These are phyloP conservation scores for Limosa lapponica DNA, from an alignment of 2,797 vertebrate species.

Conservation along the genomic window DNA sequence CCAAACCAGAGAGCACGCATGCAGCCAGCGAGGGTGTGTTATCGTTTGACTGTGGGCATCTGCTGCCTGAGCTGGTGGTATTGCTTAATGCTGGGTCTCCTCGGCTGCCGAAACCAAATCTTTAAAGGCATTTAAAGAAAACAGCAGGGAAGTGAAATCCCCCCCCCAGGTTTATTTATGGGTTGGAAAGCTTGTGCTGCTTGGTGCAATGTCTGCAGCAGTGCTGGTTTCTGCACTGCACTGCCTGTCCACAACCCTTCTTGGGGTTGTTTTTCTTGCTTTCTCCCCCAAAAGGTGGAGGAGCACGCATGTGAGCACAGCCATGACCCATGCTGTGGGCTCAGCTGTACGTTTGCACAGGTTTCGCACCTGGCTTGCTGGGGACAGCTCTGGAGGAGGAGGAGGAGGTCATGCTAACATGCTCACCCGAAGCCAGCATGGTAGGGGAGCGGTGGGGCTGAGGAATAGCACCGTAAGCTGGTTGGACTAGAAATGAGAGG, in stretches of 20 bases:
- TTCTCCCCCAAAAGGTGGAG: background rate
- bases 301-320: background rate
- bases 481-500: background rate
- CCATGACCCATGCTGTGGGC: background rate
- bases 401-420: fast-evolving
- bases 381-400: background rate
- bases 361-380: background rate
- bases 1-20: background rate
- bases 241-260: background rate
- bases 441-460: fast-evolving
- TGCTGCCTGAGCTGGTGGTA: background rate
- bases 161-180: background rate
- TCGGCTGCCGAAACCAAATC: background rate
- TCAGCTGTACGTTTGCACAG: background rate
- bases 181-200: background rate
- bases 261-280: background rate
- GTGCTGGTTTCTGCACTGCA: background rate
- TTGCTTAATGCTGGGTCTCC: background rate
- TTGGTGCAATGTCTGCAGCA: background rate
- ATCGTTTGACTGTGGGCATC: background rate
- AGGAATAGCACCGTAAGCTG: background rate
- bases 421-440: background rate
- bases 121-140: conserved; percentile 4
- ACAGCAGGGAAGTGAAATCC: background rate
- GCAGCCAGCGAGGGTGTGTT: background rate